Percentiles rank a stretch among this genome's conserved stretches.
Conservation (phyloP, 2,888 invertebrate species). For the Sesia apiformis region DNA sequence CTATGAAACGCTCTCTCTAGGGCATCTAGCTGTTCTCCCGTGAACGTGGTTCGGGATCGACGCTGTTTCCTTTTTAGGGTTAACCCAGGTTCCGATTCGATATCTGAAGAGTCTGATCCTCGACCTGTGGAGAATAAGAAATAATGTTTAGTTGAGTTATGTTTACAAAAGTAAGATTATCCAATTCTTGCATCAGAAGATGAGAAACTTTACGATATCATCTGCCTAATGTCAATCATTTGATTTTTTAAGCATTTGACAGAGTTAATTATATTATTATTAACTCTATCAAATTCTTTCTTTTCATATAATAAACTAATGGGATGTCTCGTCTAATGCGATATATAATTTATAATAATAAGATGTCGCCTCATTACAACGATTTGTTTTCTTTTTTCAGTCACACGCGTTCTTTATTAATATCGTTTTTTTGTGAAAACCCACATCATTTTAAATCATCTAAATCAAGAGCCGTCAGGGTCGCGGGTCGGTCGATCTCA, state of each 20-base stretch:
- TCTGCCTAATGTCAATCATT: too few relatives aligned
- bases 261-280: too few relatives aligned
- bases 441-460: slow-evolving; percentile 69
- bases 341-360: slow-evolving; percentile 35
- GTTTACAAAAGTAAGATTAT: too few relatives aligned
- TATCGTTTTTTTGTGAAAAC: slow-evolving; percentile 55
- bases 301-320: too few relatives aligned
- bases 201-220: too few relatives aligned
- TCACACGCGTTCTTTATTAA: slow-evolving; percentile 63
- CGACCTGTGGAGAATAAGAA: slow-evolving; percentile 34
- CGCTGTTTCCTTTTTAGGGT: slow-evolving; percentile 93
- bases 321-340: not conserved
- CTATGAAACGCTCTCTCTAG: slow-evolving; percentile 93
- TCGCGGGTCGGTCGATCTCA: slow-evolving; percentile 43
- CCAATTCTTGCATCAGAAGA: too few relatives aligned
- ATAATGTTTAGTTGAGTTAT: too few relatives aligned
- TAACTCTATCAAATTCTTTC: too few relatives aligned
- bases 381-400: slow-evolving; percentile 66
- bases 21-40: slow-evolving; percentile 93
- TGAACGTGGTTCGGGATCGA: slow-evolving; percentile 94
- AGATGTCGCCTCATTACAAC: slow-evolving; percentile 38
- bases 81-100: slow-evolving; percentile 93
- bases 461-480: slow-evolving; percentile 55
- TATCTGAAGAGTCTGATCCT: slow-evolving; percentile 78
- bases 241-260: too few relatives aligned